Conservation (phyloP, 1,140 invertebrate species). For the Popillia japonica region DNA sequence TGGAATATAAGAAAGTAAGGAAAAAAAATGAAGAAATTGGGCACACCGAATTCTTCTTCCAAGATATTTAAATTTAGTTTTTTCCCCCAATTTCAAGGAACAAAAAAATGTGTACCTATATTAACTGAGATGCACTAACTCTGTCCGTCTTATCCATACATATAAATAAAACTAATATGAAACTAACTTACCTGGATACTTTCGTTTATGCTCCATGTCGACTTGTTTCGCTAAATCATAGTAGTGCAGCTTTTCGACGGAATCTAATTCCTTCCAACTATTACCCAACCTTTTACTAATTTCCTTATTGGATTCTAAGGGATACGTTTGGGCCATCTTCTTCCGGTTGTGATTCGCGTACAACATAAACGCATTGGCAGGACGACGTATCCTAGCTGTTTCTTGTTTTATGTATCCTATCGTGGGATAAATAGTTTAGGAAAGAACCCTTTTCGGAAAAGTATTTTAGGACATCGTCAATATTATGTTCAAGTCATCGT, state of each 20-base stretch:
- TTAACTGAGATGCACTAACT: too few species aligned
- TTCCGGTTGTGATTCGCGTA: slow-evolving; percentile 72
- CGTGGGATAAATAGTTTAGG: not conserved
- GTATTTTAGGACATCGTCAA: too few species aligned
- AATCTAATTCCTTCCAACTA: slow-evolving; percentile 66
- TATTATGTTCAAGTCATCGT: too few species aligned
- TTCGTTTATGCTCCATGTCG: slow-evolving; percentile 69
- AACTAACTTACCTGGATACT: slow-evolving; percentile 67
- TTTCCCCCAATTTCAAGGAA: too few species aligned
- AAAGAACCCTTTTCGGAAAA: too few species aligned
- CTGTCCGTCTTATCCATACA: not conserved
- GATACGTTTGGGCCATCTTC: slow-evolving; percentile 65
- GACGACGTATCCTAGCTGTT: slow-evolving; percentile 65
- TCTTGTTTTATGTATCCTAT: slow-evolving; percentile 23
- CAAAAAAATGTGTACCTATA: too few species aligned
- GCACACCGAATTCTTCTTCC: too few species aligned
- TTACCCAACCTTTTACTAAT: slow-evolving; percentile 69
- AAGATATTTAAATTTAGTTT: too few species aligned
- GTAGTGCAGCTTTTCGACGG: slow-evolving; percentile 66
- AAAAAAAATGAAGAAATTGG: too few species aligned
- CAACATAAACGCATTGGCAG: slow-evolving; percentile 73
- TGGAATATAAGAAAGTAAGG: too few species aligned
- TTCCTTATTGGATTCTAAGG: slow-evolving; percentile 69
- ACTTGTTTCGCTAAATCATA: slow-evolving; percentile 67
- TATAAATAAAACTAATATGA: not conserved